Base-by-base conservation (phyloP, 2,888 invertebrate species). In the Harpalus rubripes region DNA sequence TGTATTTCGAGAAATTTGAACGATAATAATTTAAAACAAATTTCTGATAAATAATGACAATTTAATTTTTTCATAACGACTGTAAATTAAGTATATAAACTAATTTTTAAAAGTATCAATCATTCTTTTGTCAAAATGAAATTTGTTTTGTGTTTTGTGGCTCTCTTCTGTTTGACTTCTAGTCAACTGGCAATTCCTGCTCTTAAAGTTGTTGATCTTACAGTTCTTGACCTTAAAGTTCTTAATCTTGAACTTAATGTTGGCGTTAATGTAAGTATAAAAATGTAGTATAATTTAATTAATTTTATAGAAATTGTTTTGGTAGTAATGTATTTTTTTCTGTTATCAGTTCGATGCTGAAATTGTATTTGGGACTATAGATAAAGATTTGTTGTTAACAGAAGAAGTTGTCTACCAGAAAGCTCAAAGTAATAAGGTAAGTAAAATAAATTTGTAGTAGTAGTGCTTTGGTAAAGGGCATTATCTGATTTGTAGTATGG, bases 71-170 rank as follows among this genome's bases (percentile, higher is more conserved):
- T 12, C 2, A 2, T 52, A 52, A 52, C 44, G 44, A 52, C 44
- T 2, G 8, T 52, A 52, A 52, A 12, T 52, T 4, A 12, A 12
- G 12, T 52, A 12, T 52, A 52, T 52, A 52, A 12, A 12, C 59
- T 59, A 59, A 59, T 3, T 15, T 16, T 59, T 59, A 16, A 44
- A 90, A 89, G 86, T 84, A 85, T 0, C 89, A 89, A 6, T 86
- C 87, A 12, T 88, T 88, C 86, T 56, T 12, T 52, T 52, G 1
- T 12, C 44, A 52, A 52, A 52, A 52, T 52, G 44, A 52, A 52
- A 52, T 12, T 52, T n/a, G 12, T 12, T 12, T 52, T 52, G 44
- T 52, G 44, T 52, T 52, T 52, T 52, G 44, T 52, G 6, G 44
- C 44, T 52, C 1, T 52, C 12, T 12, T 52, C 10, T 52, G 44